Evolutionary conservation across 2,888 invertebrate genomes (phyloP), one percentile per base, ranked within the genome.

Genomic region (Leistus spinibarbis): DNA sequence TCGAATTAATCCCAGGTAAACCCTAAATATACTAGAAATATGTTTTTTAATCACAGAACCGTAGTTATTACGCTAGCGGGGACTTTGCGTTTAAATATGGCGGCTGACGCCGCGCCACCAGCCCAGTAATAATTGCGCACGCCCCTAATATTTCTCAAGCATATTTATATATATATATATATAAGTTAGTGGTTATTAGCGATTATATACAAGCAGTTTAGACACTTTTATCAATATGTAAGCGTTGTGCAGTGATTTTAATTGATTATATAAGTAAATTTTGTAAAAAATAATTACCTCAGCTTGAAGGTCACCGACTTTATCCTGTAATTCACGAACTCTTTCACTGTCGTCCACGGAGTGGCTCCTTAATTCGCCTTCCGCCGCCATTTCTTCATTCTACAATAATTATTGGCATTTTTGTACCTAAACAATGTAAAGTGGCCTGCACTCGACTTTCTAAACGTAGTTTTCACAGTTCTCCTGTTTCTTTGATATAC

Each of bases 341-440:
- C 93, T 90, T 79, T 96, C 96, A 69, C 93, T 93, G 82, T 95
- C 95, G 77, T 94, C 95, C 80, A 93, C 89, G 7, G 87, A 87
- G 85, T 94, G 95, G 80, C 93, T 94, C 77, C 95, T 90, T 69
- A 98, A 88, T 85, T 97, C 96, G 2, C 96, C 96, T 84, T 96
- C 96, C 0, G 97, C 95, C 23, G 95, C 90, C 90, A 98, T 93
- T 86, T 98, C 97, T 85, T 97, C 96, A 84, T 96, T 97, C 97
- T 98, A 22, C 1, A 72, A 76, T 56, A 72, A 54, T 27, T 78
- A 73, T 56, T 57, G 16, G 10, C 53, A n/a, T 72, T 54, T 54
- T 77, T n/a, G n/a, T n/a, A n/a, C n/a, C n/a, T n/a, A n/a, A n/a
- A n/a, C n/a, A 40, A 40, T 40, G 0, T 5, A 40, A 40, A 40